phyloP scores from a whole-genome alignment of 2,113 vertebrate genomes.

The Entelurus aequoreus region DNA sequence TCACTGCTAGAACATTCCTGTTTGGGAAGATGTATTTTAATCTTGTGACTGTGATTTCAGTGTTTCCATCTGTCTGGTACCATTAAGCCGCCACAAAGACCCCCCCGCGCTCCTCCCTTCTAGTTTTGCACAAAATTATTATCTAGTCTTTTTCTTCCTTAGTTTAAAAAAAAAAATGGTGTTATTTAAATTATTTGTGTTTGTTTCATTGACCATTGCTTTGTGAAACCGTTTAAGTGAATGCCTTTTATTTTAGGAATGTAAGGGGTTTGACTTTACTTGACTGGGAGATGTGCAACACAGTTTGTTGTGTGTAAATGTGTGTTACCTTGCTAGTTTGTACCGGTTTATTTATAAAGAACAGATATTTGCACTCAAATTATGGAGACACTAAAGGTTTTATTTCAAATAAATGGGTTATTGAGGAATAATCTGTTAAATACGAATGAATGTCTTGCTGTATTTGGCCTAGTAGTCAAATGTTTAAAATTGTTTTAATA shows the following conservation, averaged over 20 bases:
- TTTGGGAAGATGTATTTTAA: conserved; percentile 55
- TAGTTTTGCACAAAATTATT: conserved; percentile 75
- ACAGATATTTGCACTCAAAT: conserved; percentile 74
- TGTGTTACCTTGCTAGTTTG: conserved; percentile 67
- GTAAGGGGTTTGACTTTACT: conserved; percentile 74
- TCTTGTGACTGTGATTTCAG: conserved; percentile 62
- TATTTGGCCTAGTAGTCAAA: conserved; percentile 86
- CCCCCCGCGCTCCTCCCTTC: conserved; percentile 45
- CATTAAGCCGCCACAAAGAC: conserved; percentile 22
- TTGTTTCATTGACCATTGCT: conserved; percentile 69
- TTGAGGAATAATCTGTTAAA: conserved; percentile 75
- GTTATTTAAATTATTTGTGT: conserved; percentile 59
- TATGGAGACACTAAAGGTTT: conserved; percentile 68
- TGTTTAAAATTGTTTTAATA: conserved; percentile 82
- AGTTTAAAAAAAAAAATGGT: conserved; percentile 32
- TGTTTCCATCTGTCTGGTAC: conserved; percentile 60
- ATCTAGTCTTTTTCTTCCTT: conserved; percentile 24
- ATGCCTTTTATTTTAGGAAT: conserved; percentile 87
- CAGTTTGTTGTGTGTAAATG: conserved; percentile 55
- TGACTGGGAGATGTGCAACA: conserved; percentile 71
- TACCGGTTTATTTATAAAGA: conserved; percentile 66
- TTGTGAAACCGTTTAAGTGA: conserved; percentile 72
- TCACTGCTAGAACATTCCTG: conserved; percentile 64
- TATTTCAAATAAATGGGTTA: conserved; percentile 68
- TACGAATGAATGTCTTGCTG: conserved; percentile 95